These are phyloP conservation scores for Parasteatoda tepidariorum DNA, from an alignment of 1,140 invertebrate genomes.

Conservation along the genomic window DNA sequence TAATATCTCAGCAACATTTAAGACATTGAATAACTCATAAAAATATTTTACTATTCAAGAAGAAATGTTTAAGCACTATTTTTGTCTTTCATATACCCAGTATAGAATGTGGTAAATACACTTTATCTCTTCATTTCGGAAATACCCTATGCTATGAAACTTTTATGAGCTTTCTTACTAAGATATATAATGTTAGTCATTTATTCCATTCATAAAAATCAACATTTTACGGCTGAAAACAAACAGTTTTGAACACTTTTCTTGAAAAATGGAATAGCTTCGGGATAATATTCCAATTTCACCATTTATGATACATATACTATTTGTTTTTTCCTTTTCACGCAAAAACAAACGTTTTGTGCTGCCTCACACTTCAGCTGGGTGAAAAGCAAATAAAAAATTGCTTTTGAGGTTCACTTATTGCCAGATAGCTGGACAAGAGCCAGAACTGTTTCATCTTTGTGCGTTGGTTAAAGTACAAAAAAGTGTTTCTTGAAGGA, in stretches of 20 bases:
- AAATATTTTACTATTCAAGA: too few species aligned
- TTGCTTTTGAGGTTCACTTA: slow-evolving; percentile 44
- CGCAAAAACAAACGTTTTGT: slow-evolving; percentile 20
- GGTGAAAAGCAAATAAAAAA: slow-evolving; percentile 15
- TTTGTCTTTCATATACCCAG: too few species aligned
- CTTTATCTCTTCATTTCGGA: too few species aligned
- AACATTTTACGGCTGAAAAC: neutral
- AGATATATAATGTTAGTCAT: neutral
- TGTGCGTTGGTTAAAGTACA: slow-evolving; percentile 1
- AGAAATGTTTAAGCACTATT: too few species aligned
- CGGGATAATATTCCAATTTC: neutral
- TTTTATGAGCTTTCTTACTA: neutral
- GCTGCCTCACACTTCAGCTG: neutral
- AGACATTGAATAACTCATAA: too few species aligned
- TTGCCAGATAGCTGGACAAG: slow-evolving; percentile 37
- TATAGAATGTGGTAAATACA: too few species aligned
- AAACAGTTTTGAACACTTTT: neutral
- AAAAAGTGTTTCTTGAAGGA: slow-evolving; percentile 33
- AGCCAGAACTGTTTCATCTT: slow-evolving; percentile 39
- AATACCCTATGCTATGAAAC: neutral
- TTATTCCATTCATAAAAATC: neutral
- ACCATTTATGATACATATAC: neutral
- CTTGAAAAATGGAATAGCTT: neutral
- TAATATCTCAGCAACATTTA: too few species aligned
- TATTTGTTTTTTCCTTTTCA: neutral